These are phyloP conservation scores for Triops longicaudatus DNA, from an alignment of 1,140 invertebrate genomes.

Conservation along the genomic window DNA sequence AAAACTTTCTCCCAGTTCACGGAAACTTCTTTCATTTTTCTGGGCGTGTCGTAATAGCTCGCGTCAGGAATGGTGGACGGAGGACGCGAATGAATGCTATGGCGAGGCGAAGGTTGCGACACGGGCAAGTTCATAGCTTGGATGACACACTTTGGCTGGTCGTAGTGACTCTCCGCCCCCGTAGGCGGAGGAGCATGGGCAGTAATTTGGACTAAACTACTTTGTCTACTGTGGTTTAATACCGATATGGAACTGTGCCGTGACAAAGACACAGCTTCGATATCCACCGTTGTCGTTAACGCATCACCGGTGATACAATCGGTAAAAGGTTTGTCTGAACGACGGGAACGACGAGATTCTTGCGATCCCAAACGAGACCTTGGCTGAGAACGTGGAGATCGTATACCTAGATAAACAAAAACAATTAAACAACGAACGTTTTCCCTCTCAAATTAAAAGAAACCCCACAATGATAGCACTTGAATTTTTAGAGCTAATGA, in stretches of 20 bases:
- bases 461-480: no score
- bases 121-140: neutral
- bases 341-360: neutral
- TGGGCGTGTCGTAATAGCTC: neutral
- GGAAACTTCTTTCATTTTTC: constrained; percentile 3
- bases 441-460: no score
- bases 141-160: constrained; percentile 8
- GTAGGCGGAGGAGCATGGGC: neutral
- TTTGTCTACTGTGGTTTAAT: neutral
- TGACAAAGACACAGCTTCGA: neutral
- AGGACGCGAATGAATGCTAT: neutral
- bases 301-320: neutral
- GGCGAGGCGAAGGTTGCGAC: neutral
- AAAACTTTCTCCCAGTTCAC: neutral
- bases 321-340: neutral
- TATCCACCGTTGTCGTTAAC: neutral
- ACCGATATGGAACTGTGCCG: neutral
- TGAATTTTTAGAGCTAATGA: no score
- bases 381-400: neutral
- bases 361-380: neutral
- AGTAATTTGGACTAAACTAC: neutral
- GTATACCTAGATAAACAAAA: neutral
- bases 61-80: neutral
- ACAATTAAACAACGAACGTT: neutral
- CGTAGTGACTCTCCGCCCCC: neutral